Conservation (phyloP, 2,888 invertebrate species). For the Hermodice carunculata region DNA sequence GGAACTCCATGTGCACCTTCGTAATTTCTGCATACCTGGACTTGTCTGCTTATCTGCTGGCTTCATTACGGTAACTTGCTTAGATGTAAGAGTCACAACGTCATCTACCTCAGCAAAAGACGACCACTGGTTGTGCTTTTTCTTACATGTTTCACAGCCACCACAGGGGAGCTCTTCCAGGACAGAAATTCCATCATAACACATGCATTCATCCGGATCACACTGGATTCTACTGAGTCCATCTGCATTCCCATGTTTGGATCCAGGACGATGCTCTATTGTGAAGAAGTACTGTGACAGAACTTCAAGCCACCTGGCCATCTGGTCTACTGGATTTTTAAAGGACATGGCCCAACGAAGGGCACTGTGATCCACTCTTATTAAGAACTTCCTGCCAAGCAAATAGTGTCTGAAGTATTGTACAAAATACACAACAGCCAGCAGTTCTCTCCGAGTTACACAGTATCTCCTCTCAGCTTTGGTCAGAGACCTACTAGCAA, state of each 20-base stretch:
- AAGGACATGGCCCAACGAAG: conserved; percentile 36
- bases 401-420: conserved; percentile 44
- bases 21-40: too few species aligned
- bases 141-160: too few species aligned
- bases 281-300: conserved; percentile 8
- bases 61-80: too few species aligned
- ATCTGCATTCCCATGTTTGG: conserved; percentile 13
- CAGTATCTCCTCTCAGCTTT: conserved; percentile 32
- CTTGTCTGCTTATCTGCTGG: too few species aligned
- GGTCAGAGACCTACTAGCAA: conserved; percentile 32
- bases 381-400: conserved; percentile 33
- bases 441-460: conserved; percentile 27
- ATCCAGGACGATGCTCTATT: background rate
- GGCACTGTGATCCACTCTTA: conserved; percentile 45
- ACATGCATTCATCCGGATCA: too few species aligned
- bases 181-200: too few species aligned
- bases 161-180: too few species aligned
- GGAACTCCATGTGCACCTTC: too few species aligned
- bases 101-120: too few species aligned
- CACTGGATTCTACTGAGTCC: background rate
- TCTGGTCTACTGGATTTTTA: conserved; percentile 27
- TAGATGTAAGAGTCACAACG: too few species aligned
- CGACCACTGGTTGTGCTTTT: too few species aligned
- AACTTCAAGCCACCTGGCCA: conserved; percentile 14
- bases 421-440: conserved; percentile 36